Conservation (phyloP, 2,113 vertebrate species). For the Calyptomena viridis region DNA sequence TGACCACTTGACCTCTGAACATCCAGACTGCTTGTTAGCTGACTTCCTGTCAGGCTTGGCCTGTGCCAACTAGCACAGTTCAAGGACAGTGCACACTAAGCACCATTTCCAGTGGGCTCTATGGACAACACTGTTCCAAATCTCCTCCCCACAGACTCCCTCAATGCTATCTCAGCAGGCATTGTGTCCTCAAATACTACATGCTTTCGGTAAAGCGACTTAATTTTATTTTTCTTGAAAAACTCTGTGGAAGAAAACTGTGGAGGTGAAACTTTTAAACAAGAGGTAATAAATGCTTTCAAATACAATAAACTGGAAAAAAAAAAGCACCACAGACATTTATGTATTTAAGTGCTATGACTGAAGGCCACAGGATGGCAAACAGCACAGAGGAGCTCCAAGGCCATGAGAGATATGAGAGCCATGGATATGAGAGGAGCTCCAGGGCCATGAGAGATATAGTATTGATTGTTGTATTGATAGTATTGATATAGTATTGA, state of each 20-base stretch:
- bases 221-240: neutral
- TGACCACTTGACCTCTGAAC: neutral
- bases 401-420: too few species aligned
- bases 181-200: neutral
- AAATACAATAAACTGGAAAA: neutral
- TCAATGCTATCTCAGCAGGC: neutral
- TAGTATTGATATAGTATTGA: too few species aligned
- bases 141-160: neutral
- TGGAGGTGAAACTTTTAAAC: neutral
- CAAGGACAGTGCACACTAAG: neutral
- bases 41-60: neutral
- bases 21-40: neutral
- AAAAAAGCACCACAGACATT: neutral
- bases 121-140: neutral
- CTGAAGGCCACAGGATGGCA: neutral
- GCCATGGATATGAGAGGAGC: too few species aligned
- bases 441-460: too few species aligned
- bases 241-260: neutral
- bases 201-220: neutral
- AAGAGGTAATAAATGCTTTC: neutral
- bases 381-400: neutral
- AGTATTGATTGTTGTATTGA: too few species aligned
- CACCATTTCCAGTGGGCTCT: neutral
- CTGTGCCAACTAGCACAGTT: neutral
- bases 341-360: neutral